Conservation (phyloP, 2,113 vertebrate species). For the Cyanoderma ruficeps region DNA sequence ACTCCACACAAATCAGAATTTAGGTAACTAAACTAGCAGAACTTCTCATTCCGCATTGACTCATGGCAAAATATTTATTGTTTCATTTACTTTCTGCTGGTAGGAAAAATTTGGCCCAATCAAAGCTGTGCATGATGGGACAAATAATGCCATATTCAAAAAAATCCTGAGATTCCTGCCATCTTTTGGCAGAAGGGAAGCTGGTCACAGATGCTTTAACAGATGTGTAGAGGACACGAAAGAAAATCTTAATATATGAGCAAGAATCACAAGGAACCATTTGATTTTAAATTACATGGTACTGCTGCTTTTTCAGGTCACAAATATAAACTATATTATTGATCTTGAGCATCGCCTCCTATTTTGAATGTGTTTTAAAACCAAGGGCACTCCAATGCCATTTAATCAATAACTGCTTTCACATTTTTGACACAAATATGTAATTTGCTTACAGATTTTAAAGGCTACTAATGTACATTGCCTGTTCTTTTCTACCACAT, state of each 20-base stretch:
- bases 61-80: not conserved
- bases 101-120: not conserved
- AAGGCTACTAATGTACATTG: constrained; percentile 10
- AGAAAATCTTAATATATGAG: not conserved
- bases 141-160: not conserved
- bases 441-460: constrained; percentile 51
- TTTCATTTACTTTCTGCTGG: not conserved
- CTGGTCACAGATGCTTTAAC: not conserved
- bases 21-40: not conserved
- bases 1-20: not conserved
- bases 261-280: not conserved
- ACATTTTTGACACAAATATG: constrained; percentile 20
- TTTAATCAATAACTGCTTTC: constrained; percentile 68
- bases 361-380: constrained; percentile 69
- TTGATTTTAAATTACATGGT: constrained; percentile 13
- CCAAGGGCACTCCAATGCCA: constrained; percentile 37
- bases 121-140: not conserved
- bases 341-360: constrained; percentile 40
- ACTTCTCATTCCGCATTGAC: not conserved
- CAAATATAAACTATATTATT: constrained; percentile 67
- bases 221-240: not conserved
- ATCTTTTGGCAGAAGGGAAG: not conserved
- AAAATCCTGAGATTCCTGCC: not conserved
- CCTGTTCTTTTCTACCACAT: constrained; percentile 4
- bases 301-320: constrained; percentile 44